Evolutionary conservation across 2,888 invertebrate genomes (phyloP), one percentile per base, ranked within the genome.

Genomic region (Ochlodes sylvanus): DNA sequence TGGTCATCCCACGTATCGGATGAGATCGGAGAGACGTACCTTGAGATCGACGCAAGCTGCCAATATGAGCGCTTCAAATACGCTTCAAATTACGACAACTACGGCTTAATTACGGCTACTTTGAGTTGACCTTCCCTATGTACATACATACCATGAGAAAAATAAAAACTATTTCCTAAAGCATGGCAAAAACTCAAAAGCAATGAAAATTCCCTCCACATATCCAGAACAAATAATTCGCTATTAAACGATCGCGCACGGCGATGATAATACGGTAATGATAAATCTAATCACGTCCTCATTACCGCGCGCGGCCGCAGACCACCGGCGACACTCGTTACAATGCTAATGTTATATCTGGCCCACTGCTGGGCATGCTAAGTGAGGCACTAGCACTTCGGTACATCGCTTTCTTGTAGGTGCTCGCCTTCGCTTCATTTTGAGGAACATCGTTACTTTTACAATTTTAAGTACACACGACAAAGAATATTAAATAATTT

Each of bases 221-320:
- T 63, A 34, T n/a, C n/a, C 50, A 69, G 61, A 70, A 71, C 71
- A 69, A 69, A 73, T 77, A 73, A 77, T 75, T 77, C 66, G 72
- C 72, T 71, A 72, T 70, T 72, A 78, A 77, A 73, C 70, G 72
- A 70, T 73, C 65, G 68, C 69, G 68, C 15, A 32, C 56, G 63
- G 41, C 34, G 50, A 21, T 44, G 63, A 63, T 79, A 78, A 78
- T 76, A 69, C 69, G 68, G 63, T 57, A 61, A 75, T 79, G 73
- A 75, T 69, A 63, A 82, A 74, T 73, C 81, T 60, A 60, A 75
- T 76, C 81, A 79, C 80, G 79, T 65, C 32, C 42, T 58, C 70
- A 73, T 74, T 74, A 72, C 72, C 75, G 72, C 73, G 69, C 75
- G 72, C 73, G 69, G 72, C 57, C 32, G 27, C 47, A 65, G 78